Conservation (phyloP, 2,888 invertebrate genomes). For the Drosophila mettleri region DNA sequence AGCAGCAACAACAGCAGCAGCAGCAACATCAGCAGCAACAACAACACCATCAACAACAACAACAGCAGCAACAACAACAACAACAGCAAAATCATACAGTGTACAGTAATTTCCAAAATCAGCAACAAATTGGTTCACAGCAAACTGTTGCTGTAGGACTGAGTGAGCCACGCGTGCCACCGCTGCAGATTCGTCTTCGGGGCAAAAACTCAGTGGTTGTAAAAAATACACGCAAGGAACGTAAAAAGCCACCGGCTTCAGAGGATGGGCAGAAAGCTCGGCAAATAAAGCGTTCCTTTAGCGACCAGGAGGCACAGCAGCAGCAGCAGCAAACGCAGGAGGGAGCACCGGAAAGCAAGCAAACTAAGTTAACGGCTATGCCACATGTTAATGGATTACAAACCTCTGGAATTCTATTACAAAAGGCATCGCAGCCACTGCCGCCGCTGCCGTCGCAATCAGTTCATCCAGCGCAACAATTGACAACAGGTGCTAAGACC, state of each 20-base stretch:
- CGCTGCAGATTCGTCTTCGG: conserved; percentile 93
- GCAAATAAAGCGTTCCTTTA: conserved; percentile 70
- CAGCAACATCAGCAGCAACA: conserved; percentile 25
- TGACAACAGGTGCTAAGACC: conserved; percentile 55
- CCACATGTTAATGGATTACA: conserved; percentile 69
- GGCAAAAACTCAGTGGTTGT: conserved; percentile 93
- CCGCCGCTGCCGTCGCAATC: conserved; percentile 25
- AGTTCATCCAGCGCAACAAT: conserved; percentile 31
- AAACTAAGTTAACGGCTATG: conserved; percentile 58
- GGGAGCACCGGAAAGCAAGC: conserved; percentile 60
- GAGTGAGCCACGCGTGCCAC: conserved; percentile 94
- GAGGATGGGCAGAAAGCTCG: conserved; percentile 80
- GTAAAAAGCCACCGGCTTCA: conserved; percentile 85
- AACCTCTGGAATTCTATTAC: conserved; percentile 51
- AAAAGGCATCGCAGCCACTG: conserved; percentile 46
- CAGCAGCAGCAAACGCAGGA: conserved; percentile 46
- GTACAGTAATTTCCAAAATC: conserved; percentile 51
- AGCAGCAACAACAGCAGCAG: conserved; percentile 23
- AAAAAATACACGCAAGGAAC: conserved; percentile 90
- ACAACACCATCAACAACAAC: conserved; percentile 29
- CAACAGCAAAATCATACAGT: conserved; percentile 47
- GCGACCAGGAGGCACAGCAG: conserved; percentile 55
- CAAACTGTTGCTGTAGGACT: conserved; percentile 55
- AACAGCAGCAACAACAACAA: conserved; percentile 30
- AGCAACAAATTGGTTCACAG: conserved; percentile 34